Conservation (phyloP, 2,888 invertebrate genomes). For the Therioaphis trifolii region DNA sequence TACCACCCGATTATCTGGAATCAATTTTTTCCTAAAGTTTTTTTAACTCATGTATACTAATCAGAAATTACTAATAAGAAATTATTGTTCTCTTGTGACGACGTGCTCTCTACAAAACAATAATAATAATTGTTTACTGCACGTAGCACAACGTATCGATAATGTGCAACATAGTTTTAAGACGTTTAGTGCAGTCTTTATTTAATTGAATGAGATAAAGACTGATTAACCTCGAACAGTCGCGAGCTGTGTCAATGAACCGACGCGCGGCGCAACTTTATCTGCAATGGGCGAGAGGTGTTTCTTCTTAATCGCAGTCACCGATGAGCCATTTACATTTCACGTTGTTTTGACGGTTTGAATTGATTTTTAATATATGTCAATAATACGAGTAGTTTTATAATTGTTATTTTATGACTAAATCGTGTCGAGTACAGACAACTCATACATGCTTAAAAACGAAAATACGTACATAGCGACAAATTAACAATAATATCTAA, state of each 20-base stretch:
- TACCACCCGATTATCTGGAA: too few relatives aligned
- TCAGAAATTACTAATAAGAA: too few relatives aligned
- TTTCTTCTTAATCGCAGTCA: not conserved
- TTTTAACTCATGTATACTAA: too few relatives aligned
- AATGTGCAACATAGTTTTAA: not conserved
- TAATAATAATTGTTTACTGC: not conserved
- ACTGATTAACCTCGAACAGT: constrained; percentile 26
- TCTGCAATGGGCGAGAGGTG: constrained; percentile 11
- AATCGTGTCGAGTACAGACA: not conserved
- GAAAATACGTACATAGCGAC: too few relatives aligned
- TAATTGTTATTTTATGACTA: not conserved
- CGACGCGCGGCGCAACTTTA: constrained; percentile 12
- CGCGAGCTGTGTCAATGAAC: constrained; percentile 26
- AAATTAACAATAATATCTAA: too few relatives aligned
- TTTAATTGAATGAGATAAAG: constrained; percentile 43
- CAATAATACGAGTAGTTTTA: not conserved
- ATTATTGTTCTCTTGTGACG: not conserved
- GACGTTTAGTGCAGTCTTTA: not conserved
- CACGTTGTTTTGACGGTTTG: not conserved
- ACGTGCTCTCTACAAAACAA: constrained; percentile 13
- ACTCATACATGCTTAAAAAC: constrained; percentile 7
- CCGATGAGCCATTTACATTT: not conserved
- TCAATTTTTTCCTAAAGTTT: too few relatives aligned
- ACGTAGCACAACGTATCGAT: not conserved
- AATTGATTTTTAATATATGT: constrained; percentile 3